Percentiles rank a stretch among this genome's conserved stretches.
phyloP scores from a whole-genome alignment of 37 sponge, comb jelly and placozoan genomes.

The Lycopodina hypogea region DNA sequence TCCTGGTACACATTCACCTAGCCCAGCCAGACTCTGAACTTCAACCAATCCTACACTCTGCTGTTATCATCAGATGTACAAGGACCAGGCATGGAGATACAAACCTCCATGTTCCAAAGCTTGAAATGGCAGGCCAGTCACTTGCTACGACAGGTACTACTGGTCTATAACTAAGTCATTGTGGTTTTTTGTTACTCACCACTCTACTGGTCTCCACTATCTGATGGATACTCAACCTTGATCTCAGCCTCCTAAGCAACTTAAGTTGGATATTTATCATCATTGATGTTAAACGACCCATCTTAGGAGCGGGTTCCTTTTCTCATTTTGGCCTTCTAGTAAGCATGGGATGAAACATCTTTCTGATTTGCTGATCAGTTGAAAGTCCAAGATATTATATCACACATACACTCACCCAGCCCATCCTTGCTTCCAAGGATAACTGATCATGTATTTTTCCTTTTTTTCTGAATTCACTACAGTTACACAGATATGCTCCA shows the following conservation, averaged over 20 bases:
- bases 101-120: slow-evolving; percentile 26
- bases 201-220: slow-evolving; percentile 51
- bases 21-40: background rate
- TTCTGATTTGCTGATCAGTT: slow-evolving; percentile 3
- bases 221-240: slow-evolving; percentile 61
- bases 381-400: slow-evolving; percentile 31
- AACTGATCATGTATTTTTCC: slow-evolving; percentile 21
- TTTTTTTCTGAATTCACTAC: too few species aligned
- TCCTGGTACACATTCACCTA: background rate
- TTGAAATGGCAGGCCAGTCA: too few species aligned
- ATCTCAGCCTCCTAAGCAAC: slow-evolving; percentile 66
- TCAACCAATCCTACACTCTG: too few species aligned
- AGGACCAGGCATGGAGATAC: slow-evolving; percentile 24
- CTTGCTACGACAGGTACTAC: slow-evolving; percentile 52
- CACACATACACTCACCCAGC: slow-evolving; percentile 8
- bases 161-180: slow-evolving; percentile 44
- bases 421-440: slow-evolving; percentile 27
- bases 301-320: slow-evolving; percentile 69
- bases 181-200: slow-evolving; percentile 17
- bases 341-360: slow-evolving; percentile 40
- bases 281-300: slow-evolving; percentile 60
- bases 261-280: slow-evolving; percentile 68
- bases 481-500: slow-evolving; percentile 14
- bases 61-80: slow-evolving; percentile 30
- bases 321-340: slow-evolving; percentile 48